These are phyloP conservation scores for Caradrina kadenii DNA, from an alignment of 2,888 invertebrate genomes.

Conservation along the genomic window DNA sequence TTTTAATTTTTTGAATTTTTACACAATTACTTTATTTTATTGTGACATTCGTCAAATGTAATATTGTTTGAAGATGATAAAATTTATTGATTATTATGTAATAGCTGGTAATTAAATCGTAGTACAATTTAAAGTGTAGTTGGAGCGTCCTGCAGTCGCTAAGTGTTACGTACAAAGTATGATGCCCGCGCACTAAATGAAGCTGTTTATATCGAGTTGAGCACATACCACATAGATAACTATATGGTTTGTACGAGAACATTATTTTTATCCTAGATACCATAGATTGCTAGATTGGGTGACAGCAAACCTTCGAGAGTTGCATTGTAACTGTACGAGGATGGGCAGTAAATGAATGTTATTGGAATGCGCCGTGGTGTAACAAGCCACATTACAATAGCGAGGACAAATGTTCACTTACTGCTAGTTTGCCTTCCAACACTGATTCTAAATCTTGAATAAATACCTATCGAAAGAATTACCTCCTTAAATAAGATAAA, in stretches of 20 bases:
- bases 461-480: conserved; percentile 43
- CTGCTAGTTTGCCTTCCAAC: conserved; percentile 49
- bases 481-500: conserved; percentile 55
- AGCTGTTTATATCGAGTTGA: conserved; percentile 66
- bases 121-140: conserved; percentile 74
- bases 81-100: conserved; percentile 63
- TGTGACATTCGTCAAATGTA: conserved; percentile 44
- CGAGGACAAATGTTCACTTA: conserved; percentile 14
- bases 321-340: conserved; percentile 35
- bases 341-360: conserved; percentile 43
- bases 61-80: conserved; percentile 59
- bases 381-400: background rate
- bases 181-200: conserved; percentile 57
- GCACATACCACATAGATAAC: conserved; percentile 55
- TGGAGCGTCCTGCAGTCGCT: conserved; percentile 69
- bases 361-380: background rate
- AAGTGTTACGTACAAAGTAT: conserved; percentile 52
- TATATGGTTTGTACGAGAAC: conserved; percentile 50
- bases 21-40: conserved; percentile 68
- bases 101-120: conserved; percentile 75
- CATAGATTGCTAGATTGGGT: conserved; percentile 65
- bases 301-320: conserved; percentile 61
- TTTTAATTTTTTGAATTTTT: conserved; percentile 74
- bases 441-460: conserved; percentile 46
- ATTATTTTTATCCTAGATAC: conserved; percentile 63